Conservation (phyloP, 2,888 invertebrate species). For the Drosophila parthenogenetica region DNA sequence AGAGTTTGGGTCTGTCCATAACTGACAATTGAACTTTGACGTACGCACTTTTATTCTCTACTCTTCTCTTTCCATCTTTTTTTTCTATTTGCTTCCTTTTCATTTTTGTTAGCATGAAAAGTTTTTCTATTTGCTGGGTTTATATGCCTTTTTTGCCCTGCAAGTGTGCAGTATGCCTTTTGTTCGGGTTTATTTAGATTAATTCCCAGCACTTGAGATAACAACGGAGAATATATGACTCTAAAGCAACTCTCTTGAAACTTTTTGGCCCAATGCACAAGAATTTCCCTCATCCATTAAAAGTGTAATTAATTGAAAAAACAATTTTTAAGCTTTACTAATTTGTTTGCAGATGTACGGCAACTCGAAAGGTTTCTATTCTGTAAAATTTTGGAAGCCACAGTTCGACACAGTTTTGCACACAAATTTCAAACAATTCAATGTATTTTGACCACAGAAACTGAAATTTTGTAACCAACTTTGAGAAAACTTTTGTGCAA, state of each 20-base stretch:
- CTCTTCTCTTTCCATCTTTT: background rate
- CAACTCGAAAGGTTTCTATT: slow-evolving; percentile 1
- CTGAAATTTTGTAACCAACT: slow-evolving; percentile 32
- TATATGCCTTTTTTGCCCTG: slow-evolving; percentile 13
- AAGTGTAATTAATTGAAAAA: slow-evolving; percentile 44
- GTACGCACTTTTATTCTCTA: slow-evolving; percentile 29
- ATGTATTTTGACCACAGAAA: slow-evolving; percentile 24
- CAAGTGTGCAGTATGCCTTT: slow-evolving; percentile 22
- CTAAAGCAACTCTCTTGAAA: slow-evolving; percentile 6
- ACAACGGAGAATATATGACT: slow-evolving; percentile 1
- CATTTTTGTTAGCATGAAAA: slow-evolving; percentile 19
- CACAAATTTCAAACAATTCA: slow-evolving; percentile 44
- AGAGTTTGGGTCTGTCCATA: slow-evolving; percentile 44
- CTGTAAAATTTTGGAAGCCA: slow-evolving; percentile 14
- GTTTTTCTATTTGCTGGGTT: slow-evolving; percentile 50
- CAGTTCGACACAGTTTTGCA: slow-evolving; percentile 14
- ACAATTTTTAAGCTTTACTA: slow-evolving; percentile 19
- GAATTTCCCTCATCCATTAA: slow-evolving; percentile 25
- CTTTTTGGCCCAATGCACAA: slow-evolving; percentile 11
- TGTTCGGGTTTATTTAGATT: slow-evolving; percentile 24
- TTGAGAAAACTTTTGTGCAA: slow-evolving; percentile 37
- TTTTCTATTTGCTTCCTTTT: background rate
- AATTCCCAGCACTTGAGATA: slow-evolving; percentile 23
- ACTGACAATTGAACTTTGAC: slow-evolving; percentile 60
- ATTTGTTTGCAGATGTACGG: slow-evolving; percentile 5